phyloP scores from a whole-genome alignment of 2,888 invertebrate species.

The Deilephila elpenor region DNA sequence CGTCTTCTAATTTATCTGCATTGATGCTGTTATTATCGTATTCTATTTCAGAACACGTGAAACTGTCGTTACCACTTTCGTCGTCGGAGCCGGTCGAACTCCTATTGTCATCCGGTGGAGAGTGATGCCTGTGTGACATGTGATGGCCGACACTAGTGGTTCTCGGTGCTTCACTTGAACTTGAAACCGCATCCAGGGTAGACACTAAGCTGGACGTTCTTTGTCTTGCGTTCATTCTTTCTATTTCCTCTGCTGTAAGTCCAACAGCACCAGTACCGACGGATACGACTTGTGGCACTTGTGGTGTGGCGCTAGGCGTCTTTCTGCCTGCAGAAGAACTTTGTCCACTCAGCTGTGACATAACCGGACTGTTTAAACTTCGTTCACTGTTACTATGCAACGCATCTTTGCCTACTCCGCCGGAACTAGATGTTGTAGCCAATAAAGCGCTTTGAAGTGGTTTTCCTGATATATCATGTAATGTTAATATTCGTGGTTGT shows the following conservation, averaged over 20 bases:
- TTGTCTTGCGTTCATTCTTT: slow-evolving; percentile 94
- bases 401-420: slow-evolving; percentile 94
- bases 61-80: slow-evolving; percentile 98
- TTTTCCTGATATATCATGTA: slow-evolving; percentile 97
- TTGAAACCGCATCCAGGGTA: slow-evolving; percentile 96
- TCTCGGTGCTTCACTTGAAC: slow-evolving; percentile 92
- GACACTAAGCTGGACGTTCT: slow-evolving; percentile 96
- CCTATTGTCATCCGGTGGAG: slow-evolving; percentile 89
- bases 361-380: slow-evolving; percentile 95
- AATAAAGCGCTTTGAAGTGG: slow-evolving; percentile 94
- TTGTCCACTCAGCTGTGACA: slow-evolving; percentile 95
- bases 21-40: slow-evolving; percentile 95
- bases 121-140: slow-evolving; percentile 89
- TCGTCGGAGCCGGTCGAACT: slow-evolving; percentile 93
- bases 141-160: slow-evolving; percentile 88
- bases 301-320: slow-evolving; percentile 87
- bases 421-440: slow-evolving; percentile 95
- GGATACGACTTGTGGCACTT: slow-evolving; percentile 87
- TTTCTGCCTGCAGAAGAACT: slow-evolving; percentile 92
- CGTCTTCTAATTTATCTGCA: slow-evolving; percentile 90
- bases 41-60: slow-evolving; percentile 99
- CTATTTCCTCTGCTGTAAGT: slow-evolving; percentile 96
- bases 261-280: slow-evolving; percentile 90
- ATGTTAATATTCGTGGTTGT: slow-evolving; percentile 95
- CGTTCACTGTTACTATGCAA: slow-evolving; percentile 96